These are phyloP conservation scores for Sitta carolinensis DNA, from an alignment of 2,797 vertebrate species.

Conservation along the genomic window DNA sequence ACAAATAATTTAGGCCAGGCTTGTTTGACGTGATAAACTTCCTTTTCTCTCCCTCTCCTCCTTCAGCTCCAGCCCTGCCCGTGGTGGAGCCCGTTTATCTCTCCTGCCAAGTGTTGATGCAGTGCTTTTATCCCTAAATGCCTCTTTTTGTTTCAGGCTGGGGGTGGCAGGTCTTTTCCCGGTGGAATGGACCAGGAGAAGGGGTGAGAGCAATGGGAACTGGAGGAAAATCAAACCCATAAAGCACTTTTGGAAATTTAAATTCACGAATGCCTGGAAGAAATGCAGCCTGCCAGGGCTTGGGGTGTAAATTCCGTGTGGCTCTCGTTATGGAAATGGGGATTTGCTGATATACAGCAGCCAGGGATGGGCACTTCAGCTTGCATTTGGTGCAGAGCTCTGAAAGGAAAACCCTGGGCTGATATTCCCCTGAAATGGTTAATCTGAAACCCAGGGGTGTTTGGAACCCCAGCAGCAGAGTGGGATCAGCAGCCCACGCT, in stretches of 20 bases:
- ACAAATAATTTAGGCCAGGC: neutral
- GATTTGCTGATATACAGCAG: slow-evolving; percentile 6
- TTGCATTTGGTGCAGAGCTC: slow-evolving; percentile 8
- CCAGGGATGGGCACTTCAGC: neutral
- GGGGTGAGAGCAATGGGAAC: rapidly evolving
- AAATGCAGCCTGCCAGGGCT: neutral
- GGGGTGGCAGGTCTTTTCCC: neutral
- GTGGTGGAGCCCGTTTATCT: neutral
- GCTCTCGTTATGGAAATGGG: neutral
- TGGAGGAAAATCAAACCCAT: neutral
- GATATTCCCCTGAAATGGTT: neutral
- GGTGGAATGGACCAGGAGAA: neutral
- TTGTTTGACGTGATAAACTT: neutral
- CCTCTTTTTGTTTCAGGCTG: neutral
- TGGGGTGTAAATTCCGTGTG: slow-evolving; percentile 23
- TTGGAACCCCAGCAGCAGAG: neutral
- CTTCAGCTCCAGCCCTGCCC: neutral
- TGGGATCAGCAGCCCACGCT: neutral
- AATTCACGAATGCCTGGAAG: slow-evolving; percentile 2
- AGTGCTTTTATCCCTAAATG: neutral
- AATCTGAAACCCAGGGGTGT: neutral
- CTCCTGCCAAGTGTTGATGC: neutral
- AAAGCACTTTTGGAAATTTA: slow-evolving; percentile 1
- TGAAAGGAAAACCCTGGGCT: neutral
- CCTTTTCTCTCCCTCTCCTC: neutral